Conservation (phyloP, 2,113 vertebrate species). For the Melospiza georgiana region DNA sequence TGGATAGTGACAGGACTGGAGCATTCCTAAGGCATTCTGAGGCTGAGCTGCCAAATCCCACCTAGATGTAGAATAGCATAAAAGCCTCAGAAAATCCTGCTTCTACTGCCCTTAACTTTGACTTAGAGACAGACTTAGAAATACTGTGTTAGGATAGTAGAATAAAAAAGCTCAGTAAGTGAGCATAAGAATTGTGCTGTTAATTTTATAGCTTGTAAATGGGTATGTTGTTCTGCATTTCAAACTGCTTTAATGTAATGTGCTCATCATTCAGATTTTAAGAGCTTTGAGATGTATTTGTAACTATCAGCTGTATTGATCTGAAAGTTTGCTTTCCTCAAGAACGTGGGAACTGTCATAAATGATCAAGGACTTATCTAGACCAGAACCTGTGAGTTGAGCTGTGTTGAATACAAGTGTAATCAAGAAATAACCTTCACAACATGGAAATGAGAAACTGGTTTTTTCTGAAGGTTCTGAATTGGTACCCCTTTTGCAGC, state of each 20-base stretch:
- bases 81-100: background rate
- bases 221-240: background rate
- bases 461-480: background rate
- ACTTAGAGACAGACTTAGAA: background rate
- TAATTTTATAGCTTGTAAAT: background rate
- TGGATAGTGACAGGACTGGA: background rate
- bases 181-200: background rate
- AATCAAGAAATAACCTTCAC: background rate
- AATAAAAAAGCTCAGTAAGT: background rate
- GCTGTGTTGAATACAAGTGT: background rate
- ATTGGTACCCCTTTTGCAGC: background rate
- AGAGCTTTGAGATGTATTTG: background rate
- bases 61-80: background rate
- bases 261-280: background rate
- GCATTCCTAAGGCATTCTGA: background rate
- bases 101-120: background rate
- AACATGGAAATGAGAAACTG: background rate
- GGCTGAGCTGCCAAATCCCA: background rate
- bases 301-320: background rate
- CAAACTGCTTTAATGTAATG: background rate
- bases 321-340: background rate
- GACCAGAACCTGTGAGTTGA: background rate
- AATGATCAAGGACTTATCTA: background rate
- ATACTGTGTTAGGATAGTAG: background rate
- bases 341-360: background rate